A percentile compares a stretch with the other conserved stretches of the same genome.
Conservation (phyloP, 2,113 vertebrate species). For the Notarius quadriscutis region DNA sequence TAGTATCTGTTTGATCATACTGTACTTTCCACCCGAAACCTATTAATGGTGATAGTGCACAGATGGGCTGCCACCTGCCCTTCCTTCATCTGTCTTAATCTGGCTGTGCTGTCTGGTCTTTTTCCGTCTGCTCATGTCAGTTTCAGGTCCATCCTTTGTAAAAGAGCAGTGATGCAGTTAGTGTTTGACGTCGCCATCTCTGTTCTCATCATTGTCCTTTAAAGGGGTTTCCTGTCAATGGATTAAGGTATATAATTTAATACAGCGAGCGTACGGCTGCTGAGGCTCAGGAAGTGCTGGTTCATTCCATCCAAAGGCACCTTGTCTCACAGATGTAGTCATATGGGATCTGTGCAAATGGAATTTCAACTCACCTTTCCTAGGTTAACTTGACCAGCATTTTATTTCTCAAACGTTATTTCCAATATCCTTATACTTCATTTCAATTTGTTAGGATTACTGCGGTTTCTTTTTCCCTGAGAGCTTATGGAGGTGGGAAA, state of each 20-base stretch:
- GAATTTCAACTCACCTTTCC: not conserved
- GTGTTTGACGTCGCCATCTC: slow-evolving; percentile 32
- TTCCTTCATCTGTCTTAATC: slow-evolving; percentile 24
- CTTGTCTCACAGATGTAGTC: not conserved
- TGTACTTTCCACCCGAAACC: slow-evolving; percentile 10
- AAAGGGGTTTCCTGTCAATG: slow-evolving; percentile 41
- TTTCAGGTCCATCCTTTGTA: slow-evolving; percentile 46
- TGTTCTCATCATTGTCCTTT: slow-evolving; percentile 49
- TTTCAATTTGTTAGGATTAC: not conserved
- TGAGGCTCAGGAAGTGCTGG: slow-evolving; percentile 19
- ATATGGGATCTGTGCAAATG: not conserved
- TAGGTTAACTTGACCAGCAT: not conserved
- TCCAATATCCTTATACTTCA: not conserved
- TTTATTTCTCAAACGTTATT: not conserved
- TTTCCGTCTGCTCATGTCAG: slow-evolving; percentile 40
- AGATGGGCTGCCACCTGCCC: slow-evolving; percentile 5
- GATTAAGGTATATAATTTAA: slow-evolving; percentile 37
- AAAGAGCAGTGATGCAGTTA: slow-evolving; percentile 7
- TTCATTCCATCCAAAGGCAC: slow-evolving; percentile 27
- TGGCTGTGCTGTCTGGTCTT: slow-evolving; percentile 36
- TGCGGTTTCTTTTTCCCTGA: not conserved
- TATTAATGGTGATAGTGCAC: slow-evolving; percentile 38
- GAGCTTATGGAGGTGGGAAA: not conserved
- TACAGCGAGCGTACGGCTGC: slow-evolving; percentile 3
- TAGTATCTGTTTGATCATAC: slow-evolving; percentile 53